Base-by-base conservation (phyloP, 1,140 invertebrate species). In the Bombus terrestris region DNA sequence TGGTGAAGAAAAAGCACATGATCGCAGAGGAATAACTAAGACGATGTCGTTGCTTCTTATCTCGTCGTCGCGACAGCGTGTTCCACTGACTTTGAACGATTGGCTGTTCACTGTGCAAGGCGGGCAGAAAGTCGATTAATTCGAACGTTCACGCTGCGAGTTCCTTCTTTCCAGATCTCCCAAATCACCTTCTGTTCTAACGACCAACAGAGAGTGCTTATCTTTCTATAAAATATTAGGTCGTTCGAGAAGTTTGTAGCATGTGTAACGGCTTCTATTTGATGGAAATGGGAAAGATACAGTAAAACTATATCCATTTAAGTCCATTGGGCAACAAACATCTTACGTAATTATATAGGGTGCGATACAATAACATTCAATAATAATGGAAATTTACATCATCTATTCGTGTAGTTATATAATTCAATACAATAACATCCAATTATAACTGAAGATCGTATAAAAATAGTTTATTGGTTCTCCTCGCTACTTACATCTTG, bases 21-120 rank as follows among this genome's bases (percentile, higher is more conserved):
- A 85, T 74, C 35, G 62, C 22, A 13, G 41, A 13, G 41, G 39
- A 81, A 74, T 66, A 78, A 85, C 83, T 64, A 64, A 78, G 81
- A 8, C 43, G 37, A 64, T 81, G 77, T 88, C 35, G 59, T 66
- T 28, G 64, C 57, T 86, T 88, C 57, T 86, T 89, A 86, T 89
- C 83, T 81, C 25, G n/a, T 35, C 37, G 39, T 32, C 39, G 28
- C 69, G 71, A 57, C 59, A 18, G 37, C 68, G 71, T 59, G 74
- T 82, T 83, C 85, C 47, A 86, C 25, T 76, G 69, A 83, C 79
- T 74, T 69, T 86, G 74, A 89, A 88, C 78, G 83, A 86, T 88
- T 71, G 88, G 64, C 41, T 59, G 75, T 79, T 84, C 66, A 13
- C 3, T 35, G 57, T 18, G 39, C 37, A 66, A 77, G 57, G n/a